Conservation (phyloP, 2,113 vertebrate genomes). For the Megaleporinus macrocephalus region DNA sequence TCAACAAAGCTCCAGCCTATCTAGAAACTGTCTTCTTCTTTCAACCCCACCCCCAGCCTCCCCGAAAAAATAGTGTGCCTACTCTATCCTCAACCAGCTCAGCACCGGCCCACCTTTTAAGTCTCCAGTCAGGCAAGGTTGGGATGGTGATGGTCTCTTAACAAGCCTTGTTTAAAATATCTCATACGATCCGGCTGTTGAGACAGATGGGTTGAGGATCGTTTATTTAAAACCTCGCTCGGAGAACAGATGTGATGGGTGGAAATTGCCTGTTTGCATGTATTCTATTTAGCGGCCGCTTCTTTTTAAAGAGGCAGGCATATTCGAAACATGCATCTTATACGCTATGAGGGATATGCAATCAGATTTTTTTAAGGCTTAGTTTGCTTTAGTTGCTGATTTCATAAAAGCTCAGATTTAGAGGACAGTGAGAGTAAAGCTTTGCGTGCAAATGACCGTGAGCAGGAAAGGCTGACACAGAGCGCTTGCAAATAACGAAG, state of each 20-base stretch:
- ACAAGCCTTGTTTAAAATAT: conserved; percentile 47
- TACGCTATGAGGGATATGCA: conserved; percentile 12
- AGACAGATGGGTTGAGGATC: conserved; percentile 24
- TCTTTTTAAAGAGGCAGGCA: conserved; percentile 1
- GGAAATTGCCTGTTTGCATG: conserved; percentile 40
- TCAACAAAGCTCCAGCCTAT: conserved; percentile 55
- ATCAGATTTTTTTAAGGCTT: background rate
- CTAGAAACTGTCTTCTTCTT: conserved; percentile 56
- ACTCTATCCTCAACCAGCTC: conserved; percentile 33
- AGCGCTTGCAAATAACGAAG: conserved; percentile 3
- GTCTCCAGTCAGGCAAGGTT: conserved; percentile 19
- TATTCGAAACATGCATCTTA: background rate
- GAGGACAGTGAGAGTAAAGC: background rate
- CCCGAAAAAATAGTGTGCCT: conserved; percentile 44
- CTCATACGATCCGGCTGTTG: conserved; percentile 33
- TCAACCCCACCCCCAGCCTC: conserved; percentile 39
- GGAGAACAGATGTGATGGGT: conserved; percentile 37
- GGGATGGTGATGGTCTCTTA: conserved; percentile 42
- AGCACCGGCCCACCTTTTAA: conserved; percentile 16
- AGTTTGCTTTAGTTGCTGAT: background rate
- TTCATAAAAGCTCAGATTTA: background rate
- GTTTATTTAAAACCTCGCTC: conserved; percentile 37
- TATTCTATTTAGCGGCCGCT: conserved; percentile 35
- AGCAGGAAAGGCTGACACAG: background rate
- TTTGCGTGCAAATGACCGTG: background rate